Conservation (phyloP, 2,888 invertebrate genomes). For the Polydrusus pterygomalis region DNA sequence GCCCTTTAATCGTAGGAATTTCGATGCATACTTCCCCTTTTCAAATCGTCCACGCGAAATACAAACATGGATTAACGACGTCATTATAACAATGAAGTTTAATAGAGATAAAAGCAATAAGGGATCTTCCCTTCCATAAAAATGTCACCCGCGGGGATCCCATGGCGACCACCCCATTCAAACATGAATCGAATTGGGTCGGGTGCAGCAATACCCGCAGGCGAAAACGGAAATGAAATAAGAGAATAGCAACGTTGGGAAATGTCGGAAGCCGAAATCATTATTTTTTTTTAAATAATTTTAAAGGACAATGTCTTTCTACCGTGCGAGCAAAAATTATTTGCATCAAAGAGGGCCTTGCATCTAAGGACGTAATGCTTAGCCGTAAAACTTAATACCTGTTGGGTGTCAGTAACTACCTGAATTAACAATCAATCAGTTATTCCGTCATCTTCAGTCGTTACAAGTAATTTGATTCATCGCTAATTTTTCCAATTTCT, state of each 20-base stretch:
- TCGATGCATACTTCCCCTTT: slow-evolving; percentile 4
- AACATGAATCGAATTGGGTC: slow-evolving; percentile 1
- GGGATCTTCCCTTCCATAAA: slow-evolving; percentile 48
- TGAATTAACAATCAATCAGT: no score
- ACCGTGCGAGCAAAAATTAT: no score
- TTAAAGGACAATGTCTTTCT: no score
- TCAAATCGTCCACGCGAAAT: slow-evolving; percentile 27
- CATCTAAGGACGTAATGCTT: no score
- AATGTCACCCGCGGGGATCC: slow-evolving; percentile 43
- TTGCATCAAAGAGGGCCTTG: no score
- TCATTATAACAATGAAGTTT: slow-evolving; percentile 52
- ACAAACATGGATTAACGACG: slow-evolving; percentile 52
- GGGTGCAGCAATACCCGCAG: slow-evolving; percentile 36
- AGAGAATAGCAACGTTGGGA: background rate
- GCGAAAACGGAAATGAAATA: slow-evolving; percentile 49
- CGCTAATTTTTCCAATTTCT: no score
- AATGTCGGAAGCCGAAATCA: background rate
- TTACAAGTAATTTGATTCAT: no score
- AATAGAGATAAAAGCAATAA: slow-evolving; percentile 55
- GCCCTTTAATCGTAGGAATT: background rate
- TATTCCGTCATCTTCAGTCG: no score
- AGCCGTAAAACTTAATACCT: no score
- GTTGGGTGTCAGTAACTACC: no score
- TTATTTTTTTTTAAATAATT: no score
- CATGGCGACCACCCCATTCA: slow-evolving; percentile 24